These are phyloP conservation scores for Cryptophagus acutangulus DNA, from an alignment of 2,888 invertebrate species.

Conservation along the genomic window DNA sequence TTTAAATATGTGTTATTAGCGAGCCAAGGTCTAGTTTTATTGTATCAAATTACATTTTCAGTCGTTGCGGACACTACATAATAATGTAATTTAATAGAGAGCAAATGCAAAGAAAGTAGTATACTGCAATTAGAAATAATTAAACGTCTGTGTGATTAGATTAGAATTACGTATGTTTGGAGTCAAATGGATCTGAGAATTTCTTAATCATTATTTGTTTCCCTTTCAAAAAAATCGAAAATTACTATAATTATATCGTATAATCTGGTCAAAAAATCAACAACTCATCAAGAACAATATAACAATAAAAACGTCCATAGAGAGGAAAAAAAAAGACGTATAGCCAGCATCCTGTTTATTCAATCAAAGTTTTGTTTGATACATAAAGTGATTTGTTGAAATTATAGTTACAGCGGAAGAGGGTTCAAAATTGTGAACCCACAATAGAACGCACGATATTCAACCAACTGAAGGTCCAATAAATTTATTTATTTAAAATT, in stretches of 20 bases:
- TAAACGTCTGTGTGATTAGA: too few relatives aligned
- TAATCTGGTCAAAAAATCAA: constrained; percentile 3
- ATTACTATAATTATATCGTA: neutral
- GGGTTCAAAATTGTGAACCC: too few relatives aligned
- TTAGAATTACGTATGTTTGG: too few relatives aligned
- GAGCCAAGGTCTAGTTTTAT: constrained; percentile 35
- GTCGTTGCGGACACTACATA: too few relatives aligned
- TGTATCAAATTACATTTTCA: constrained; percentile 34
- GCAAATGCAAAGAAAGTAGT: too few relatives aligned
- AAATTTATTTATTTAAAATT: too few relatives aligned
- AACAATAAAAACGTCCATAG: neutral
- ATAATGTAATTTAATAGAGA: too few relatives aligned
- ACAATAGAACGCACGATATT: too few relatives aligned
- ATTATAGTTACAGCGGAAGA: too few relatives aligned
- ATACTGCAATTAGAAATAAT: too few relatives aligned
- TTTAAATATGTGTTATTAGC: constrained; percentile 41
- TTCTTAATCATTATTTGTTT: neutral
- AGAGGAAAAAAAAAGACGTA: neutral
- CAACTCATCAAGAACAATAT: constrained; percentile 5
- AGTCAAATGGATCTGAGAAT: too few relatives aligned
- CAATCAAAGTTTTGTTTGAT: neutral
- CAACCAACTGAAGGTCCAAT: too few relatives aligned
- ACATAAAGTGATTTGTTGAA: neutral
- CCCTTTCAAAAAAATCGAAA: constrained; percentile 2
- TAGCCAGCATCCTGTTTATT: constrained; percentile 4